Evolutionary conservation across 2,113 vertebrate genomes (phyloP), one percentile per base, ranked within the genome.

Genomic region (Platichthys stellatus): DNA sequence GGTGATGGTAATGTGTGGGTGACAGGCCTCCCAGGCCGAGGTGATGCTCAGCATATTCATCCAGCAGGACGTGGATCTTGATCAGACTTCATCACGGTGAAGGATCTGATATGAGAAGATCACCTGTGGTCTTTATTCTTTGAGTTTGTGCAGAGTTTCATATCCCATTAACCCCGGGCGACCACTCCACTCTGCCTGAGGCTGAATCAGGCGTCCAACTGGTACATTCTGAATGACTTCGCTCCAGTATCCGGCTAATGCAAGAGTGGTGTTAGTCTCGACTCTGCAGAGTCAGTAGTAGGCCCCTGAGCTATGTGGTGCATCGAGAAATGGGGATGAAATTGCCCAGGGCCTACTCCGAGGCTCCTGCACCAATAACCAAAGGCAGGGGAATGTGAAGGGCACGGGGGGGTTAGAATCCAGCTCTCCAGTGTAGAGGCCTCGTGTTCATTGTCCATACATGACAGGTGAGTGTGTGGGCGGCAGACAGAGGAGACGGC

Each of bases 391-490:
- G 20, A 69, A 66, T 24, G 47, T 47, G 23, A 56, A 62, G 60
- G 43, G 23, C 0, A 7, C 31, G 31, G 31, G 1, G 31, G 31
- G 31, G 31, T 61, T 24, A 20, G 49, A 54, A 66, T 53, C 17
- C 63, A 43, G 24, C 54, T 74, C 73, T 68, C 54, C 43, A 72
- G 21, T 43, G 11, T 26, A 59, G 24, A 40, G 65, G 54, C 57
- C 67, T 68, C 54, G 14, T 57, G n/a, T 74, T 65, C 72, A 38
- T 74, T 51, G 78, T 64, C 66, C 69, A 58, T 24, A 83, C 59
- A 63, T 85, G 77, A 87, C 54, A 68, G 69, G 62, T 26, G 65
- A 56, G 63, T 8, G 68, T 57, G 80, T 76, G 70, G 66, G 74
- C 40, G 38, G 79, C 69, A 64, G 71, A 40, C 62, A 13, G 47